Conservation (phyloP, 2,113 vertebrate species). For the Gymnobelideus leadbeateri region DNA sequence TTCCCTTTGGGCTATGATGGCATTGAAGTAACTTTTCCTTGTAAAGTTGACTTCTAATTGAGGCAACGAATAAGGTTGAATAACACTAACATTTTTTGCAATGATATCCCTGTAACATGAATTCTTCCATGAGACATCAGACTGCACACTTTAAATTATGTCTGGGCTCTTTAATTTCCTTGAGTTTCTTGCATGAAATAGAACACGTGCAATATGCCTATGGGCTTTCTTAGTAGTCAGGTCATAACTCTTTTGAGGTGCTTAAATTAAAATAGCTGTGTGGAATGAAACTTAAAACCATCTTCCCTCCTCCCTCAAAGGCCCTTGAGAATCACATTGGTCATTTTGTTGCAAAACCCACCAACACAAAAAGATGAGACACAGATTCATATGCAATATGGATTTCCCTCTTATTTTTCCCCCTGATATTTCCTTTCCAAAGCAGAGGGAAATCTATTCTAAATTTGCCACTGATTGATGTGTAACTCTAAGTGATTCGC, state of each 20-base stretch:
- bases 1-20: background rate
- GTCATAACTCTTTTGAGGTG: background rate
- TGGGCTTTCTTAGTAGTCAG: slow-evolving; percentile 24
- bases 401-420: background rate
- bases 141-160: background rate
- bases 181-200: background rate
- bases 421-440: background rate
- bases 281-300: slow-evolving; percentile 16
- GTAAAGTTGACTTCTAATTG: background rate
- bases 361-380: background rate
- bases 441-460: background rate
- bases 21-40: background rate
- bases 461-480: background rate
- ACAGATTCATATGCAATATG: background rate
- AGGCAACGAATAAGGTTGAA: background rate
- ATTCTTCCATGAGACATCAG: background rate
- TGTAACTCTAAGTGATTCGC: background rate
- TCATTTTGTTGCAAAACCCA: background rate
- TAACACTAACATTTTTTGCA: background rate
- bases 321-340: background rate
- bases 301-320: background rate
- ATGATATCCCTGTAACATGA: slow-evolving; percentile 23
- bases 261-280: slow-evolving; percentile 30
- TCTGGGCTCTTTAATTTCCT: slow-evolving; percentile 16
- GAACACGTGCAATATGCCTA: background rate